Evolutionary conservation across 2,888 invertebrate species (phyloP).

Genomic region (Tetragnatha montana): DNA sequence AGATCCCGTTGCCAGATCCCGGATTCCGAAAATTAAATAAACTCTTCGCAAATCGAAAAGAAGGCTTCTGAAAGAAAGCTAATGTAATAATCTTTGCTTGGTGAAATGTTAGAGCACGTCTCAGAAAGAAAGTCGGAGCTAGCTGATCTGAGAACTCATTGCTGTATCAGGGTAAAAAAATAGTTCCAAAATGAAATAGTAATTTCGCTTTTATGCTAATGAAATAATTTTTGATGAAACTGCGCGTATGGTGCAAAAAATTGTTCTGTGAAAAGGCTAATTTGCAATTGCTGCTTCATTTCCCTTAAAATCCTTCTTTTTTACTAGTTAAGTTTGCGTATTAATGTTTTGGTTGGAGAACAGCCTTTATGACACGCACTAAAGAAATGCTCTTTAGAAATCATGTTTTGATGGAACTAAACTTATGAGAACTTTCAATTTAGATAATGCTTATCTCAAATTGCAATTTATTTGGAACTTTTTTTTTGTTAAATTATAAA

Average conservation of each 20-base stretch:
- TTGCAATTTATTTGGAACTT: too few species aligned
- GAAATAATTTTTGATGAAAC: constrained; percentile 39
- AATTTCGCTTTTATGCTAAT: constrained; percentile 34
- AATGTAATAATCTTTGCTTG: constrained; percentile 50
- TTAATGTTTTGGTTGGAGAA: neutral
- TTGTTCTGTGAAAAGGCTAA: neutral
- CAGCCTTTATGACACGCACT: too few species aligned
- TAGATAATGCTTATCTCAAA: too few species aligned
- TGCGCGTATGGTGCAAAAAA: neutral
- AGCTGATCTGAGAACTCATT: neutral
- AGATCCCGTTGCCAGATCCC: constrained; percentile 43
- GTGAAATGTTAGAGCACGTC: constrained; percentile 40
- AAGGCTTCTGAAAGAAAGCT: constrained; percentile 30
- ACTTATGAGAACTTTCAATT: too few species aligned
- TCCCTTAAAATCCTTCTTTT: neutral
- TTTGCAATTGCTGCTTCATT: neutral
- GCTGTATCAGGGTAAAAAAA: neutral
- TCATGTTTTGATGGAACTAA: too few species aligned
- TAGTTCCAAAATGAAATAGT: constrained; percentile 25
- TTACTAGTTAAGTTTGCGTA: neutral
- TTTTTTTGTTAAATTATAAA: too few species aligned
- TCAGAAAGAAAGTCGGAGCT: constrained; percentile 16
- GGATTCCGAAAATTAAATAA: constrained; percentile 61
- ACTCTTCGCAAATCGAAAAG: constrained; percentile 32
- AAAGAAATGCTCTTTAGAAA: too few species aligned